A percentile compares a stretch with the other conserved stretches of the same genome.
phyloP scores from a whole-genome alignment of 2,888 invertebrate genomes.

The Lasioglossum oenotherae region DNA sequence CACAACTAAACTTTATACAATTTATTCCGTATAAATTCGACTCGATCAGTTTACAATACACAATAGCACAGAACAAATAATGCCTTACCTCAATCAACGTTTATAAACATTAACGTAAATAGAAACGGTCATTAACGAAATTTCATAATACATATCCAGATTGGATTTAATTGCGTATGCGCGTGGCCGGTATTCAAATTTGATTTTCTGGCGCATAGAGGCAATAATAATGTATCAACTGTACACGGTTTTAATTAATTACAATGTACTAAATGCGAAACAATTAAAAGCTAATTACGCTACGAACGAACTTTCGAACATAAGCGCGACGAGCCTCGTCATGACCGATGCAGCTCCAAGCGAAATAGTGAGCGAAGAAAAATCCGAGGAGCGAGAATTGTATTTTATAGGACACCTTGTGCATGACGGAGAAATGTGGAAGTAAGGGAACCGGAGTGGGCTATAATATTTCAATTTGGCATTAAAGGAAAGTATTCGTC shows the following conservation, averaged over 20 bases:
- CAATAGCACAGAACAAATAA: neutral
- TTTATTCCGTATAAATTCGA: neutral
- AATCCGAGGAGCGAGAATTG: neutral
- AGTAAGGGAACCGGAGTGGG: slow-evolving; percentile 8
- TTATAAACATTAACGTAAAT: neutral
- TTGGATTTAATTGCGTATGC: neutral
- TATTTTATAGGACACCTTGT: slow-evolving; percentile 9
- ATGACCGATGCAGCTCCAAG: neutral
- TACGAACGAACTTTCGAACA: neutral
- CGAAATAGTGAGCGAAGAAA: neutral
- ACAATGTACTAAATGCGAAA: neutral
- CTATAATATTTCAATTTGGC: slow-evolving; percentile 56
- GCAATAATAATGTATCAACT: neutral
- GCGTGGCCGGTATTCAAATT: neutral
- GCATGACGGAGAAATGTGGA: neutral
- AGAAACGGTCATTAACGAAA: neutral
- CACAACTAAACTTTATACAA: neutral
- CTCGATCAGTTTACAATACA: neutral
- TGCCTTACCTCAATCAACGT: neutral
- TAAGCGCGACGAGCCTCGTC: neutral
- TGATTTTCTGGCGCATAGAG: neutral
- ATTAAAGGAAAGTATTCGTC: slow-evolving; percentile 30
- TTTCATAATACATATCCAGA: neutral
- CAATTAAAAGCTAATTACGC: neutral
- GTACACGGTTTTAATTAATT: neutral